Evolutionary conservation across 2,113 vertebrate species (phyloP), one percentile per base, ranked within the genome.

Genomic region (Leptodactylus fuscus): DNA sequence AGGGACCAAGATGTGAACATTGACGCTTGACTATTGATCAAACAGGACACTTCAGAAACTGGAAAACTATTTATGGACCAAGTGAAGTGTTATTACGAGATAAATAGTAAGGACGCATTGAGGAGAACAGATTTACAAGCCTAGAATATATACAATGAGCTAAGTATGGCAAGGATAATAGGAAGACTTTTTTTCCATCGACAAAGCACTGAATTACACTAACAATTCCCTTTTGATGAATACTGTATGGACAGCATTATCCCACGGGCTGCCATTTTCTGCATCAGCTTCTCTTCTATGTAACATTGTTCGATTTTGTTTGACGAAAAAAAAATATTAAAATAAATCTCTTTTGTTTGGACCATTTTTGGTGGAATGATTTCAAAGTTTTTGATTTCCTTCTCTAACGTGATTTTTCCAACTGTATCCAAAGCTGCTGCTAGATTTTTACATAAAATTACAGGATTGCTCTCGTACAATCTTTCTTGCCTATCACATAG

Each of bases 161-260:
- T 38, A 38, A 69, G 20, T 38, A 69, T 38, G 34, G 18, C 16
- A 38, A 67, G 32, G 2, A 38, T 20, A 69, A 38, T 10, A 69
- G 65, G 65, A 18, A 38, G 65, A 69, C 16, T 69, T 36, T 22
- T 18, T 22, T 29, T 32, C 18, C 20, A 34, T 27, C 36, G 34
- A 69, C 65, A 69, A 38, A 69, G 65, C 65, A 10, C 65, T 22
- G 65, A 69, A 69, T 38, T 69, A 69, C 65, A 38, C 18, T 22
- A 69, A 38, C 65, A 69, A 69, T 69, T 69, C 32, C 32, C 18
- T 38, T 69, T 69, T 69, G 65, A 69, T 69, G 65, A 69, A 69
- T 69, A 38, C 32, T 69, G 32, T 69, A 69, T 18, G 62, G 62
- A 67, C 60, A 36, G 15, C 5, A 34, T 38, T 69, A 69, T 69